Conservation (phyloP, 2,888 invertebrate genomes). For the Pristionchus fissidentatus region DNA sequence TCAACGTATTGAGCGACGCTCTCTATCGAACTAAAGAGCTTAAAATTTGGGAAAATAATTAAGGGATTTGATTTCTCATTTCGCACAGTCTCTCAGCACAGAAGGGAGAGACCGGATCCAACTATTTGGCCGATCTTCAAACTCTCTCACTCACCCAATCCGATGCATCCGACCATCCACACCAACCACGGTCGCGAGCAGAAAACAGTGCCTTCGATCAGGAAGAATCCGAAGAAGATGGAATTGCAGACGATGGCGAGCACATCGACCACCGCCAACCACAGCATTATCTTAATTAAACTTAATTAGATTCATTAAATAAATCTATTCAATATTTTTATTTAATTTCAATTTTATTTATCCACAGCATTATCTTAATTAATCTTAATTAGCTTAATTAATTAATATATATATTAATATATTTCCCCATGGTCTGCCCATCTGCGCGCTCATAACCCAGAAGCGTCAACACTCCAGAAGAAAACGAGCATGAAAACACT, state of each 20-base stretch:
- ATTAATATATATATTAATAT: too few species aligned
- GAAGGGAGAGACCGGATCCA: too few species aligned
- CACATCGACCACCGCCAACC: neutral
- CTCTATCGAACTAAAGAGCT: too few species aligned
- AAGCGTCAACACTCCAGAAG: too few species aligned
- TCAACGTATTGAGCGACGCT: neutral
- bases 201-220: neutral
- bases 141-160: too few species aligned
- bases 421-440: too few species aligned
- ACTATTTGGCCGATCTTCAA: too few species aligned
- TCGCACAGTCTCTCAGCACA: too few species aligned
- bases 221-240: neutral
- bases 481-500: too few species aligned
- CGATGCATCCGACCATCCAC: neutral
- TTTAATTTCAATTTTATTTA: neutral
- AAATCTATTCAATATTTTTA: neutral
- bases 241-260: neutral
- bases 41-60: too few species aligned
- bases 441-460: too few species aligned
- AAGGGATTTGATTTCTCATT: too few species aligned
- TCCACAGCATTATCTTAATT: neutral
- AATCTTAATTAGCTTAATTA: neutral
- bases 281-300: neutral
- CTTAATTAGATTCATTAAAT: neutral
- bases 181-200: neutral